Conservation (phyloP, 2,113 vertebrate species). For the Camelus dromedarius region DNA sequence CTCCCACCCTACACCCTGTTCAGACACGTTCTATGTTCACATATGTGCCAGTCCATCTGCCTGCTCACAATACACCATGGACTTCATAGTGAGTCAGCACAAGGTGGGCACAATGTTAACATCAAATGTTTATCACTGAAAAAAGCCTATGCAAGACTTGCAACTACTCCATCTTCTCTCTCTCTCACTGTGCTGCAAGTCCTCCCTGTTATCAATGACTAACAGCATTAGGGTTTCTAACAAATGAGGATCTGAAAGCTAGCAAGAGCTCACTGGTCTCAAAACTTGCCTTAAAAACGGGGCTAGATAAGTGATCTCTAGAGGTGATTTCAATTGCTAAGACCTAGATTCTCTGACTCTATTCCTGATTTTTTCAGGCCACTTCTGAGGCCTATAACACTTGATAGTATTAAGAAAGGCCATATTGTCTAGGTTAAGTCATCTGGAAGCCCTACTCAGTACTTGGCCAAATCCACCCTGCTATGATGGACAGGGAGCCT, state of each 20-base stretch:
- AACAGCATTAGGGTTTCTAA: background rate
- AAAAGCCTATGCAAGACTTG: background rate
- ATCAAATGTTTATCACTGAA: background rate
- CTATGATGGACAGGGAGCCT: background rate
- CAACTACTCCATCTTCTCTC: background rate
- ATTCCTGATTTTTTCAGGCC: background rate
- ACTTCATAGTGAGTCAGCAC: background rate
- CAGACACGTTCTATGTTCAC: background rate
- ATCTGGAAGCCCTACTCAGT: background rate
- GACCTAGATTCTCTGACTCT: background rate
- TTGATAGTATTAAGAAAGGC: background rate
- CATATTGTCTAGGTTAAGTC: background rate
- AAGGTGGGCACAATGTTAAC: background rate
- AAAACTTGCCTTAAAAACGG: slow-evolving; percentile 8
- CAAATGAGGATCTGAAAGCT: background rate
- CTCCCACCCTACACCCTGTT: background rate
- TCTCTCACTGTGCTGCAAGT: background rate
- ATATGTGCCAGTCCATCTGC: background rate
- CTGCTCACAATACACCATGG: background rate
- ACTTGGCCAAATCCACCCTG: background rate
- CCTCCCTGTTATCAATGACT: background rate
- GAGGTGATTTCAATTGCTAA: background rate
- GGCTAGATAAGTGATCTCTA: background rate
- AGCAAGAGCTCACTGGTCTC: background rate
- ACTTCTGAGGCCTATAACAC: background rate